phyloP scores from a whole-genome alignment of 2,797 vertebrate genomes.

The Gobio occitaniae region DNA sequence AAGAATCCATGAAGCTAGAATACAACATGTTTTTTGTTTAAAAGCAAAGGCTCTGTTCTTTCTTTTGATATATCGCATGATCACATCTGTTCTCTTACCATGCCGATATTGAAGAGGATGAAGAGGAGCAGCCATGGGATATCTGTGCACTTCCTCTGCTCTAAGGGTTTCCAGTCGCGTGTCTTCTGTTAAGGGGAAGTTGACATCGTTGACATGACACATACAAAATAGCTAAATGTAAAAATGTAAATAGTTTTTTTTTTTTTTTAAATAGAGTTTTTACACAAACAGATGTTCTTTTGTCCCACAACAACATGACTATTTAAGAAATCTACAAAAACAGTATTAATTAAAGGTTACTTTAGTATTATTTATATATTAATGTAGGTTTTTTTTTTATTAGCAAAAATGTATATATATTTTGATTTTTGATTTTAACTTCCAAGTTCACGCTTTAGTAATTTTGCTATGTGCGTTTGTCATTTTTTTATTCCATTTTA shows the following conservation, averaged over 20 bases:
- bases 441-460: no score
- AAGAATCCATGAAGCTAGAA: no score
- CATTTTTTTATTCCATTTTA: no score
- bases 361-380: not conserved
- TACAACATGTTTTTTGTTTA: no score
- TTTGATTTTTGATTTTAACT: not conserved
- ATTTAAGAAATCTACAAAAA: not conserved
- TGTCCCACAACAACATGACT: not conserved
- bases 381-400: not conserved
- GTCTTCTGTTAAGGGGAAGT: constrained; percentile 68
- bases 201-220: not conserved
- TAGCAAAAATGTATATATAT: no score
- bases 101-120: constrained; percentile 89
- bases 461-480: no score
- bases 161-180: constrained; percentile 93
- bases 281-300: not conserved
- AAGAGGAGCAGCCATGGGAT: constrained; percentile 94
- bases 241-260: not conserved
- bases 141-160: constrained; percentile 93
- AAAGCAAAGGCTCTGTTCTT: no score
- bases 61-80: no score
- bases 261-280: not conserved
- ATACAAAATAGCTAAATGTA: not conserved
- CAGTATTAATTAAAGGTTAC: not conserved
- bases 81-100: constrained; percentile 81